Base-by-base conservation (phyloP, 92 coral and sea anemone species). In the Palythoa grandis region DNA sequence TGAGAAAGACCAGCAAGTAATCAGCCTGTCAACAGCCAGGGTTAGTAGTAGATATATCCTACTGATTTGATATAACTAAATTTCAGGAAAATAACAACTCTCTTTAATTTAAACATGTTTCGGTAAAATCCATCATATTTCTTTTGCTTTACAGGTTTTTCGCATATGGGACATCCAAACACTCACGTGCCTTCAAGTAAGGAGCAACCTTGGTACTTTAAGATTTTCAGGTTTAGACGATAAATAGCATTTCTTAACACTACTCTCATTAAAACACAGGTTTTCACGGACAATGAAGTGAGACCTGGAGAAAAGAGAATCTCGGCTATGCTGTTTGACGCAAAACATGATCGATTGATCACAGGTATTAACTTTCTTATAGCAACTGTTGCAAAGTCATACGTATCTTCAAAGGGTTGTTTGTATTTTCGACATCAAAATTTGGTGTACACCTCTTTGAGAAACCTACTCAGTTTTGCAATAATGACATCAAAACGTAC, bases 151-250 rank as follows among this genome's bases (percentile, higher is more conserved):
- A 63, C 67, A 96, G 99, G 99, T 96, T 17, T 96, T 96, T 83
- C 92, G 99, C 63, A 93, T 96, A 7, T 96, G 99, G 99, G 99
- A 96, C 69, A 91, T 96, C 69, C 99, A 96, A 70, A 96, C 98
- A 0, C 89, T 96, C 57, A 89, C 95, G 11, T 96, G 99, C 77
- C 85, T 96, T 29, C 99, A 96, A 92, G 99, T 96, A 74, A 66
- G 76, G 7, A 65, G 19, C 19, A 14, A 0, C 16, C 11, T 20
- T 63, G 25, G 11, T 19, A 22, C n/a, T 60, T 60, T 6, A 15
- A 15, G 20, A 20, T 24, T 11, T 12, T 24, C 7, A 6, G 40
- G 38, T 17, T 56, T n/a, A 69, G 5, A 19, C 77, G 19, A 74
- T 2, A 23, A 17, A 29, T 50, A 16, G 16, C 15, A 58, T 76